phyloP scores from a whole-genome alignment of 64 coral and sea anemone species.

The Porites lutea region DNA sequence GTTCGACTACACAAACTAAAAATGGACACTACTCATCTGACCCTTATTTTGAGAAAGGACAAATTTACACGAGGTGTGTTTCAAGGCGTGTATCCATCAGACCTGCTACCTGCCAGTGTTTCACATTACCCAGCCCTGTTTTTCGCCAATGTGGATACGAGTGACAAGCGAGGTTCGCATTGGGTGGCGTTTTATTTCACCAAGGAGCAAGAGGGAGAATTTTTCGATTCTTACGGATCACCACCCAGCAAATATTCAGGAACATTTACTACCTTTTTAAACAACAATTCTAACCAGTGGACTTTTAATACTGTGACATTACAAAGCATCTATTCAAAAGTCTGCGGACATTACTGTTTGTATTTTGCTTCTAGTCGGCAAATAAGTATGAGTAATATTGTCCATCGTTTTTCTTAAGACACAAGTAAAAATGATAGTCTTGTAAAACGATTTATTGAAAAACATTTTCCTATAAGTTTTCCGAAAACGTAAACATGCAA shows the following conservation, averaged over 20 bases:
- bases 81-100: neutral
- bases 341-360: neutral
- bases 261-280: too few relatives aligned
- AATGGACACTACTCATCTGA: too few relatives aligned
- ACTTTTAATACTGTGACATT: too few relatives aligned
- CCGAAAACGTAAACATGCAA: too few relatives aligned
- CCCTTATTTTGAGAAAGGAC: neutral
- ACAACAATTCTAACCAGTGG: too few relatives aligned
- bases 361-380: neutral
- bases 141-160: neutral
- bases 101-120: neutral
- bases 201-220: conserved; percentile 41
- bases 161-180: neutral
- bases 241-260: neutral
- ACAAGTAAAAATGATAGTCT: neutral
- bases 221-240: conserved; percentile 30
- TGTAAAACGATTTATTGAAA: neutral
- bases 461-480: too few relatives aligned
- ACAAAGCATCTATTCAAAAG: too few relatives aligned
- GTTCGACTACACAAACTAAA: neutral
- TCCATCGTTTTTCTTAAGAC: neutral
- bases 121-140: neutral
- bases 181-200: conserved; percentile 44
- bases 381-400: neutral
- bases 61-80: neutral